Percentiles rank a stretch among this genome's conserved stretches.
Evolutionary conservation across 2,888 invertebrate genomes (phyloP).

Genomic region (Amorpha juglandis): DNA sequence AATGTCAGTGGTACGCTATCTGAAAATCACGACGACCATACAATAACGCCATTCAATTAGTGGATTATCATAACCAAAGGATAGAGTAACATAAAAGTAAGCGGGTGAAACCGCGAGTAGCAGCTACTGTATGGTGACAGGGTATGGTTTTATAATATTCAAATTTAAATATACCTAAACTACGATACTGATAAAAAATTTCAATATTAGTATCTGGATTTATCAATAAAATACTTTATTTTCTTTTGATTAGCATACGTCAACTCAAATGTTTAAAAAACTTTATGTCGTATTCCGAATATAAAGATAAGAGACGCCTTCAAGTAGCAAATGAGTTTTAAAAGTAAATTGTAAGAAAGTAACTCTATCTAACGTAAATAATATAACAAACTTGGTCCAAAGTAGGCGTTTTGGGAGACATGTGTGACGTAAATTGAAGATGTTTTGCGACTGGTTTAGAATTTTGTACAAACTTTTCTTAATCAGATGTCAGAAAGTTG

Average conservation of each 20-base stretch:
- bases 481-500: not conserved
- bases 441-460: not conserved
- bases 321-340: not conserved
- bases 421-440: not conserved
- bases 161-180: no score
- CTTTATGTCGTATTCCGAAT: not conserved
- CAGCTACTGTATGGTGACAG: no score
- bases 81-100: no score
- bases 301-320: not conserved
- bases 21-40: no score
- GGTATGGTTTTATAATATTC: no score
- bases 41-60: no score
- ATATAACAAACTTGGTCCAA: not conserved
- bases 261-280: slow-evolving; percentile 3
- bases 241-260: not conserved
- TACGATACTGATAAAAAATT: no score
- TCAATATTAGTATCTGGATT: no score
- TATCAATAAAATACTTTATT: no score
- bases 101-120: no score
- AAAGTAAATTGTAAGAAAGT: slow-evolving; percentile 13
- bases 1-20: no score
- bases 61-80: no score
- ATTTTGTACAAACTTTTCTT: not conserved
- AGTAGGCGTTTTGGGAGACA: not conserved
- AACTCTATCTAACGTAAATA: not conserved